Percentiles rank a stretch among this genome's conserved stretches.
phyloP scores from a whole-genome alignment of 2,888 invertebrate genomes.

The Lasioglossum pauxillum region DNA sequence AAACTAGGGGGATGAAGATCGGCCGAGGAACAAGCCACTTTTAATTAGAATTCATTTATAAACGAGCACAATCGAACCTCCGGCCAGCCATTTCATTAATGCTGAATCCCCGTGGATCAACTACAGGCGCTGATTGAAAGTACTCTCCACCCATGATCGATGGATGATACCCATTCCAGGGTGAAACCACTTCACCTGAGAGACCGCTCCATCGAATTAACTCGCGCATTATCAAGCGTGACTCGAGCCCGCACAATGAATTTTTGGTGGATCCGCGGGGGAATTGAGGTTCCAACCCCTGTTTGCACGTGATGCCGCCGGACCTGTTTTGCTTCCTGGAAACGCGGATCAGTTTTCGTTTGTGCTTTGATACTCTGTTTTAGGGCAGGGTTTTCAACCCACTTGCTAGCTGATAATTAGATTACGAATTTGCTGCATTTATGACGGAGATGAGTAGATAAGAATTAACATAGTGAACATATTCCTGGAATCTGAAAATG shows the following conservation, averaged over 20 bases:
- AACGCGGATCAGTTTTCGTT: not conserved
- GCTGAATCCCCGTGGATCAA: not conserved
- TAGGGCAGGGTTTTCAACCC: not conserved
- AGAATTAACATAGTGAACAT: too few relatives aligned
- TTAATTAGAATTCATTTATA: conserved; percentile 52
- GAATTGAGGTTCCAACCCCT: not conserved
- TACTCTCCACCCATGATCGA: conserved; percentile 15
- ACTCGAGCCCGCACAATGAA: not conserved
- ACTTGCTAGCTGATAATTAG: too few relatives aligned
- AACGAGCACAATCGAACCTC: not conserved
- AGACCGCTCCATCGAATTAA: conserved; percentile 12
- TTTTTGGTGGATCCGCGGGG: not conserved
- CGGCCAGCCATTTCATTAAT: conserved; percentile 18
- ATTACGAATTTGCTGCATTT: too few relatives aligned
- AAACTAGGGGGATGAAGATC: not conserved
- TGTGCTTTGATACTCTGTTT: not conserved
- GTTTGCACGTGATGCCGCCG: not conserved
- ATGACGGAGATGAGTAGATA: too few relatives aligned
- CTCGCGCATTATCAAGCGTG: not conserved
- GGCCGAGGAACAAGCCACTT: not conserved
- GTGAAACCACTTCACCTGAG: not conserved
- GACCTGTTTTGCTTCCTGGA: not conserved
- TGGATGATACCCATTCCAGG: not conserved
- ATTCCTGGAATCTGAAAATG: too few relatives aligned
- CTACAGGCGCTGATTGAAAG: conserved; percentile 10